Conservation (phyloP, 2,797 vertebrate species). For the Pipistrellus nathusii region DNA sequence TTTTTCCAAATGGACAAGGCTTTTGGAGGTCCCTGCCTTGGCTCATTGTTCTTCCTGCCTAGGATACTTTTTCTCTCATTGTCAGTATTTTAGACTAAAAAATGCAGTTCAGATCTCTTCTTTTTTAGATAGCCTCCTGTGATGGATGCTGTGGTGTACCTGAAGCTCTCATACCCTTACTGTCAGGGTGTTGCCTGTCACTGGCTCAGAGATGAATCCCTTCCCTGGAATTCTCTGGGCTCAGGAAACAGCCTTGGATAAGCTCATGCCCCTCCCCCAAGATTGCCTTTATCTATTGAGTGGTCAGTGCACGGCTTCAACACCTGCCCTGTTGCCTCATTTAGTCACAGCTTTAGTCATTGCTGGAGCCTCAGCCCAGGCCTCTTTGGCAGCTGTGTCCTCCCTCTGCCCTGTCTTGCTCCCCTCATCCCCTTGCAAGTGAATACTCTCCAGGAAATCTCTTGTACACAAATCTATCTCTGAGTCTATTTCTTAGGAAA, state of each 20-base stretch:
- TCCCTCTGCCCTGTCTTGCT: background rate
- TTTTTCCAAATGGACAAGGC: background rate
- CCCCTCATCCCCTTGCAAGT: background rate
- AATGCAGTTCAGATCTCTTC: background rate
- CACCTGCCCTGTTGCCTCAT: background rate
- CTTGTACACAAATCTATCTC: background rate
- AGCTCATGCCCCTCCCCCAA: background rate
- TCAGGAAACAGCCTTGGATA: background rate
- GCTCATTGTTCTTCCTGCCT: background rate
- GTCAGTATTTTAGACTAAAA: background rate
- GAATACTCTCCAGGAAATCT: background rate
- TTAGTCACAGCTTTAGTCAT: background rate
- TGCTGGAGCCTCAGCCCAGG: background rate
- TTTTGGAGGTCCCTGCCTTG: background rate
- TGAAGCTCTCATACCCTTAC: fast-evolving
- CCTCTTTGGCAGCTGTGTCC: background rate
- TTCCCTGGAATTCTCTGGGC: background rate
- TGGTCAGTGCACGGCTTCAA: background rate
- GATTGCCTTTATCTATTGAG: background rate
- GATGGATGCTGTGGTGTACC: background rate
- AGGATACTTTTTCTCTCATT: background rate
- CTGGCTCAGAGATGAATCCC: background rate
- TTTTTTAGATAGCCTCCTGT: background rate
- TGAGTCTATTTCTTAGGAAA: background rate
- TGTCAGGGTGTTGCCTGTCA: background rate